Evolutionary conservation across 1,140 invertebrate species (phyloP).

Genomic region (Drosophila mayri): DNA sequence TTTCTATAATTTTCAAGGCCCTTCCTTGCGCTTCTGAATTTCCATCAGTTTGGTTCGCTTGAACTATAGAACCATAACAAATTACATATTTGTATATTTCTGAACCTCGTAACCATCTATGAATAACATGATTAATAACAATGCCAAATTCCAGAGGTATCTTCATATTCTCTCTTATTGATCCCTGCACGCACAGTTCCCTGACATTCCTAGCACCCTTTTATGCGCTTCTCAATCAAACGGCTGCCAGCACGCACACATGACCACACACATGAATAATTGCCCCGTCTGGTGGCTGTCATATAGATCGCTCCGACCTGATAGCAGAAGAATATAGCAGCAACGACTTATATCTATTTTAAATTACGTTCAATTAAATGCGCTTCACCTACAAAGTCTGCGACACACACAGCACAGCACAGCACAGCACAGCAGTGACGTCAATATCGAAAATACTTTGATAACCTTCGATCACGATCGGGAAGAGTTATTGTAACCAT

Average conservation of each 20-base stretch:
- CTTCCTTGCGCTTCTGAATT: constrained; percentile 45
- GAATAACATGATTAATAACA: constrained; percentile 4
- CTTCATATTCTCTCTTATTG: constrained; percentile 19
- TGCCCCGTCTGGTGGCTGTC: constrained; percentile 37
- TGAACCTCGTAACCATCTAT: not conserved
- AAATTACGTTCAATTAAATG: constrained; percentile 80
- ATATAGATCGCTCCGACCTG: constrained; percentile 62
- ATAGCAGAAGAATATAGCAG: constrained; percentile 53
- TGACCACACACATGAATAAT: constrained; percentile 37
- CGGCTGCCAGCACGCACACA: constrained; percentile 36
- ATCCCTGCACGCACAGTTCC: constrained; percentile 47
- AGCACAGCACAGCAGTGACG: constrained; percentile 49
- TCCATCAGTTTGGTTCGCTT: not conserved
- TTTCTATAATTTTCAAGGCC: constrained; percentile 32
- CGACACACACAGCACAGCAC: constrained; percentile 1
- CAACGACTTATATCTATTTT: constrained; percentile 75
- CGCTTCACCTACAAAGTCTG: constrained; percentile 69
- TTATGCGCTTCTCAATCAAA: constrained; percentile 54
- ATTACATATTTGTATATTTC: no score
- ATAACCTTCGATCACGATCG: constrained; percentile 53
- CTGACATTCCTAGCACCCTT: constrained; percentile 60
- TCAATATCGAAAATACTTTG: constrained; percentile 65
- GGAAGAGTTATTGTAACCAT: constrained; percentile 32
- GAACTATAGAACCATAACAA: no score
- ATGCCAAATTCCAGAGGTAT: constrained; percentile 22